Conservation (phyloP, 2,113 vertebrate species). For the Hydrochoerus hydrochaeris region DNA sequence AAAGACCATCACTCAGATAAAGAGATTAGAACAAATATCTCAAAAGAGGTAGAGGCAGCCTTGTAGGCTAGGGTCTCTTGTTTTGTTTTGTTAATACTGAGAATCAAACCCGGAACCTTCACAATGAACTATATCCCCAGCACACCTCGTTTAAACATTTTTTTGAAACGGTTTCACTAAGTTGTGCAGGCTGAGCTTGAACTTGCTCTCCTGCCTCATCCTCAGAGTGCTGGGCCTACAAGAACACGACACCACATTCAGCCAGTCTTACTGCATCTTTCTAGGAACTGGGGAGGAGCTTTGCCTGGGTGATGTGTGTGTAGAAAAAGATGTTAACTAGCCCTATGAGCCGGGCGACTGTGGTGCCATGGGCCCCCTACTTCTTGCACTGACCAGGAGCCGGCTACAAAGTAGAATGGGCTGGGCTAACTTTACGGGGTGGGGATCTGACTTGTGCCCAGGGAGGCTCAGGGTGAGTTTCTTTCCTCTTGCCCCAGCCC, state of each 20-base stretch:
- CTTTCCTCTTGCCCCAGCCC: conserved; percentile 73
- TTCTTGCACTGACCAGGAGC: not conserved
- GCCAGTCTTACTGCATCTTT: not conserved
- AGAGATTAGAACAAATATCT: not conserved
- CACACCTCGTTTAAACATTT: not conserved
- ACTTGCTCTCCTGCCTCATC: not conserved
- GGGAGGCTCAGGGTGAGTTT: not conserved
- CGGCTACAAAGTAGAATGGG: conserved; percentile 19
- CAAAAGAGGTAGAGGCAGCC: not conserved
- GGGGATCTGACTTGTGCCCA: not conserved
- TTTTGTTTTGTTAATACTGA: not conserved
- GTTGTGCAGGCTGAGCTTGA: not conserved
- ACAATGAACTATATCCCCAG: not conserved
- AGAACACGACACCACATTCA: not conserved
- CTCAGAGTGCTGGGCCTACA: not conserved
- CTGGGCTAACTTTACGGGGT: not conserved
- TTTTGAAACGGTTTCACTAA: not conserved
- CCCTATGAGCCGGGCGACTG: not conserved
- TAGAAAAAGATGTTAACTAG: not conserved
- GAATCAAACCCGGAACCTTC: not conserved
- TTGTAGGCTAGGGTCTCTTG: not conserved
- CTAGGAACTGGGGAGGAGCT: not conserved
- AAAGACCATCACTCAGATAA: not conserved
- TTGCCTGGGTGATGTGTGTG: not conserved
- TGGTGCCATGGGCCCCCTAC: not conserved